Base-by-base conservation (phyloP, 2,113 vertebrate genomes). In the Eptesicus fuscus region DNA sequence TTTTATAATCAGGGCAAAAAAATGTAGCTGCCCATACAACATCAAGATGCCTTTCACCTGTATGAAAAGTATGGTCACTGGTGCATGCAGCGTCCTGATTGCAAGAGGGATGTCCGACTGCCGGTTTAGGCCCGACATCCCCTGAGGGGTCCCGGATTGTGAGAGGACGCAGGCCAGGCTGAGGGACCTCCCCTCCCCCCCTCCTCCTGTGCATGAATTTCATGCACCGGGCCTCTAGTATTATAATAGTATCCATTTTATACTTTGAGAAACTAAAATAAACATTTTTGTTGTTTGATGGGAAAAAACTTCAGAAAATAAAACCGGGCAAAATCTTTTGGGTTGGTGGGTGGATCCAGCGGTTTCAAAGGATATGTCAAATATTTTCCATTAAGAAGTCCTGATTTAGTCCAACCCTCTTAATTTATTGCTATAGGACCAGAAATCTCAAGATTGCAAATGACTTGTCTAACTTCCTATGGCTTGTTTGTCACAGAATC, bases 241-340 rank as follows among this genome's bases (percentile, higher is more conserved):
- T 59, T 61, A 40, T 84, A 37, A 22, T 9, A 3, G n/a, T 51
- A 67, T 74, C 79, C 12, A 28, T 61, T 73, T 73, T 63, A 20
- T 20, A 73, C 76, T 90, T 90, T 94, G 40, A 87, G 59, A 53
- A 61, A 93, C 17, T 88, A 88, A 91, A 89, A 88, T 40, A 76
- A 93, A 71, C 7, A 65, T 56, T 4, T 53, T 63, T 49, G 9
- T 22, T 44, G 35, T 65, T 85, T 25, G 8, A n/a, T 25, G 22
- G 32, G 10, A 23, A 47, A 35, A 56, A 32, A 37, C 11, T 87
- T 61, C 13, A 56, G 23, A 56, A 90, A 85, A 51, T 83, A 74
- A 92, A 91, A 76, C 14, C 35, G 7, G 47, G 20, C 56, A 79
- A 47, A 93, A n/a, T 77, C 32, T 92, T 63, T 32, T 5, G 7